Base-by-base conservation (phyloP, 2,797 vertebrate species). In the Cyclura pinguis region DNA sequence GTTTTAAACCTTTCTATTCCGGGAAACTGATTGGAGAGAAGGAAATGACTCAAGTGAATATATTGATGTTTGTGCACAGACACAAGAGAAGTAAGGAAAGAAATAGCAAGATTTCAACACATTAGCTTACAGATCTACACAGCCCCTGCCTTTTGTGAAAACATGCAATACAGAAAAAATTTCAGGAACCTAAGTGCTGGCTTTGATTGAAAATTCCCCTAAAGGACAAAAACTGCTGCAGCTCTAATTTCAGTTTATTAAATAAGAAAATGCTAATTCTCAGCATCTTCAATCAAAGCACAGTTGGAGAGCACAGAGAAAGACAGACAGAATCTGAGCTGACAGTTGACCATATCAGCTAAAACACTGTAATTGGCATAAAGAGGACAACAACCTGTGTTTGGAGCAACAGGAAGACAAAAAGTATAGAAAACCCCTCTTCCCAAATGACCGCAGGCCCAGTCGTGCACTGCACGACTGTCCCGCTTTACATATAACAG, bases 391-490 rank as follows among this genome's bases (percentile, higher is more conserved):
- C 38, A 77, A 24, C 22, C 9, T 77, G 20, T 77, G 76, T 24
- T 76, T 78, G 42, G 22, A 42, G 24, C 24, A 69, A 78, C 76
- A 27, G 6, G 38, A 22, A 78, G 18, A 42, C 10, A 50, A 47
- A 10, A 78, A 35, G 38, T 35, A 74, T 9, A 22, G 3, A 78
- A 50, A 78, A 9, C 8, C 5, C n/a, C 42, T 42, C 12, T 24
- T 38, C 9, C 67, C 24, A 47, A 78, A 78, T 50, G 42, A 78
- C 1, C 12, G 7, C 22, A 8, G 42, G 2, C 22, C 42, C 67
- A 69, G 18, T 27, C 3, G 10, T 8, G 38, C 76, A 47, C 42
- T 3, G 2, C 7, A 50, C 0, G 0, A 20, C 42, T 76, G 73
- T 22, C 73, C 6, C 8, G 73, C 18, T 69, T 76, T n/a, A 76